Evolutionary conservation across 2,797 vertebrate species (phyloP).

Genomic region (Mallotus villosus): DNA sequence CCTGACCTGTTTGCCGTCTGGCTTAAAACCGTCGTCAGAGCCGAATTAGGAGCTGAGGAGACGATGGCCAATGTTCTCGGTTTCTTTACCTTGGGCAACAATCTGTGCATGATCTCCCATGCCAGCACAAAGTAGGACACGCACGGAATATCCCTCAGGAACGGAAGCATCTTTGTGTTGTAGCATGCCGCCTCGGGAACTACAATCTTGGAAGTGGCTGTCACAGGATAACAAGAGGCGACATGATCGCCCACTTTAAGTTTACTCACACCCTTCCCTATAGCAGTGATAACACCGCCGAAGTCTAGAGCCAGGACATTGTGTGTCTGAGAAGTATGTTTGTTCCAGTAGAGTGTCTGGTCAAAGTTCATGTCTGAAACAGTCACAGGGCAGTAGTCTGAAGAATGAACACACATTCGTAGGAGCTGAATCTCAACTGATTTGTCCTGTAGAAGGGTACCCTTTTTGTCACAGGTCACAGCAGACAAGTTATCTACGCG

Average conservation of each 20-base stretch:
- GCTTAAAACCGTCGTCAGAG: slow-evolving; percentile 67
- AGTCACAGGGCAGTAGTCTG: slow-evolving; percentile 84
- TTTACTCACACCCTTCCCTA: slow-evolving; percentile 68
- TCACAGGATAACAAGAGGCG: slow-evolving; percentile 78
- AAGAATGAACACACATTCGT: slow-evolving; percentile 82
- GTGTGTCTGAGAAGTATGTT: slow-evolving; percentile 69
- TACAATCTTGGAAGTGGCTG: slow-evolving; percentile 65
- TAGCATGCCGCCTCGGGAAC: slow-evolving; percentile 79
- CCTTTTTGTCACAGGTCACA: slow-evolving; percentile 31
- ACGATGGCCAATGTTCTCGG: slow-evolving; percentile 65
- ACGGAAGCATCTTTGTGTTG: slow-evolving; percentile 65
- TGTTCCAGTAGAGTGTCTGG: slow-evolving; percentile 81
- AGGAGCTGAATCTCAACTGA: slow-evolving; percentile 76
- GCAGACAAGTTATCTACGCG: slow-evolving; percentile 66
- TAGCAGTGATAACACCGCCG: slow-evolving; percentile 74
- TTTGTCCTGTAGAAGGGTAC: slow-evolving; percentile 37
- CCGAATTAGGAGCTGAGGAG: slow-evolving; percentile 60
- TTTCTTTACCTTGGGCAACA: slow-evolving; percentile 58
- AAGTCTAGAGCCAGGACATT: slow-evolving; percentile 81
- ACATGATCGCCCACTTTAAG: slow-evolving; percentile 80
- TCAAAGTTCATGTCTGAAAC: slow-evolving; percentile 73
- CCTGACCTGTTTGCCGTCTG: slow-evolving; percentile 70
- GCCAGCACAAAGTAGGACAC: slow-evolving; percentile 82
- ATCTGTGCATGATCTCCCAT: slow-evolving; percentile 78
- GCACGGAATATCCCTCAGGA: slow-evolving; percentile 77